Evolutionary conservation across 2,888 invertebrate species (phyloP), one percentile per base, ranked within the genome.

Genomic region (Magallana nippona): DNA sequence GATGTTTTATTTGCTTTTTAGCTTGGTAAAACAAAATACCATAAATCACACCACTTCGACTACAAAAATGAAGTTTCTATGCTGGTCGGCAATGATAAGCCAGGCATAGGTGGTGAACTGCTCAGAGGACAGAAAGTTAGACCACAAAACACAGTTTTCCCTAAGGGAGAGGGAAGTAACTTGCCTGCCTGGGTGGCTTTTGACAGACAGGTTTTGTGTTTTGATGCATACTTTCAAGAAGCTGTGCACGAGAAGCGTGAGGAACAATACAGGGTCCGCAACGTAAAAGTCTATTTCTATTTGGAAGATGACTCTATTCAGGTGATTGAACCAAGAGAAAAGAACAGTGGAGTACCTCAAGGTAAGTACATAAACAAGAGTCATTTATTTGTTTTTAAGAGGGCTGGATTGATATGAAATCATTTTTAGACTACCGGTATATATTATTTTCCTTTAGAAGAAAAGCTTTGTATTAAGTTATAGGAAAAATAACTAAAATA

Each of bases 291-390:
- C 83, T 96, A 96, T 89, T 98, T 97, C 93, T 98, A 96, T 91
- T 95, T 98, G 77, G 98, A 98, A 95, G 98, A 98, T 94, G 98
- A 97, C 19, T 98, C 98, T 1, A 96, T 98, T 89, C 97, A 98
- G 95, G 96, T 98, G 2, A 94, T 95, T 82, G 98, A 98, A 86
- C 97, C 97, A 0, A 95, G 96, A 91, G 96, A 96, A 11, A 96
- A 96, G 82, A 98, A 98, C 92, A 97, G 97, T 90, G 98, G 98
- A 5, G 95, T 97, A 89, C 96, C 96, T 58, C 98, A 98, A 96
- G 98, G 98, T 96, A 94, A 87, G n/a, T 44, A 44, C 44, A 8
- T 44, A 44, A 44, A 44, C 44, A 44, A 44, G 44, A 44, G 44
- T 44, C 44, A 44, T 44, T 44, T 44, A 44, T 44, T 5, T 44